A percentile compares a stretch with the other conserved stretches of the same genome.
These are phyloP conservation scores for Centropyge bicolor DNA, from an alignment of 2,797 vertebrate species.

Conservation along the genomic window DNA sequence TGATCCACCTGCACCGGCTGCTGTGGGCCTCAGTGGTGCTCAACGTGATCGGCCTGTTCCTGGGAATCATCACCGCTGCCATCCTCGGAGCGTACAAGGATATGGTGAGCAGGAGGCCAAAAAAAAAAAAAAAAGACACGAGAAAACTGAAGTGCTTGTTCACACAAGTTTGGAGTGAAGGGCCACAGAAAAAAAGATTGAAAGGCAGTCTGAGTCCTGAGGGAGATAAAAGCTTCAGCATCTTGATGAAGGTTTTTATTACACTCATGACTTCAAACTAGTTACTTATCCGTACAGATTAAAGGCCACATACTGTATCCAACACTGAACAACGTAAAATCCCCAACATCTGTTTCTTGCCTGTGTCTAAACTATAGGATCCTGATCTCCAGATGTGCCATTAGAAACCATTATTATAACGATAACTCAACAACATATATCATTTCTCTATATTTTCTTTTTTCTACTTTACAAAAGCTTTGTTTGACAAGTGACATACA, in stretches of 20 bases:
- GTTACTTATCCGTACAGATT: neutral
- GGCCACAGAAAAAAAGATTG: neutral
- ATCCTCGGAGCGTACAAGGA: constrained; percentile 96
- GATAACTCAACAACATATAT: neutral
- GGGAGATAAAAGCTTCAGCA: neutral
- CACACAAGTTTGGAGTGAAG: neutral
- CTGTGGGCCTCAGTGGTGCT: constrained; percentile 92
- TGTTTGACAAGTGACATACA: neutral
- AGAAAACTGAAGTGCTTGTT: neutral
- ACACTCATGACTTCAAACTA: neutral
- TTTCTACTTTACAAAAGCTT: neutral
- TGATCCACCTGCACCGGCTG: constrained; percentile 91
- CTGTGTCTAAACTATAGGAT: neutral
- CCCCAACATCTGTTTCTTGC: constrained; percentile 31
- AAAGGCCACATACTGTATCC: neutral
- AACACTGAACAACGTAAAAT: constrained; percentile 5
- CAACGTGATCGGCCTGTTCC: constrained; percentile 89
- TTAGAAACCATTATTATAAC: constrained; percentile 8
- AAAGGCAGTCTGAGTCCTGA: constrained; percentile 1
- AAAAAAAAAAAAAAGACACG: neutral
- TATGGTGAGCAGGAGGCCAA: constrained; percentile 70
- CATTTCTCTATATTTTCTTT: neutral
- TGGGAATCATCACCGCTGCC: constrained; percentile 92
- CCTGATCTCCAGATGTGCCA: neutral
- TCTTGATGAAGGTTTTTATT: constrained; percentile 19